These are phyloP conservation scores for Leucophenga maculata DNA, from an alignment of 2,888 invertebrate species.

Conservation along the genomic window DNA sequence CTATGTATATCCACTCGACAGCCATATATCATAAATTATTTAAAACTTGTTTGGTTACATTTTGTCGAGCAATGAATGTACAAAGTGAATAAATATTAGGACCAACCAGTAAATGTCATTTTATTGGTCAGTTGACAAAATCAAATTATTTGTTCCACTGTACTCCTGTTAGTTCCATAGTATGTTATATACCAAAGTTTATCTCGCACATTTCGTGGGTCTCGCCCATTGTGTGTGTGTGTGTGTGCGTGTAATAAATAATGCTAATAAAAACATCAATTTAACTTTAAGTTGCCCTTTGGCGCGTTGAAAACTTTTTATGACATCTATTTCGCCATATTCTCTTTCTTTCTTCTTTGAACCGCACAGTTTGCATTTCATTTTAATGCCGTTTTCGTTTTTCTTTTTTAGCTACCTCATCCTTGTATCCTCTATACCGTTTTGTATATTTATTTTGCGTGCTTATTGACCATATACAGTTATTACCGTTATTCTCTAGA, in stretches of 20 bases:
- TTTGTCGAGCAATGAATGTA: no score
- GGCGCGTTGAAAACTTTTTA: slow-evolving; percentile 15
- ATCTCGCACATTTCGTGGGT: no score
- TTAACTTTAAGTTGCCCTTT: slow-evolving; percentile 16
- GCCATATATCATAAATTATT: no score
- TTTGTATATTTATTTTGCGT: slow-evolving; percentile 7
- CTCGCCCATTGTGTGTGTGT: not conserved
- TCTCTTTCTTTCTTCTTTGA: not conserved
- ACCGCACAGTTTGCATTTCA: not conserved
- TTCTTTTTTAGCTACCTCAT: not conserved
- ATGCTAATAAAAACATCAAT: slow-evolving; percentile 18
- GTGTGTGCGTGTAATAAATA: not conserved
- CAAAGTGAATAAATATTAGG: no score
- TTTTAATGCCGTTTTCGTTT: not conserved
- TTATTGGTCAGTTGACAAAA: no score
- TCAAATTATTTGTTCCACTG: no score
- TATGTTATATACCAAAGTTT: no score
- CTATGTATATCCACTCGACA: no score
- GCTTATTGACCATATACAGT: slow-evolving; percentile 22
- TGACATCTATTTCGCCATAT: slow-evolving; percentile 1
- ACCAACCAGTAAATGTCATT: no score
- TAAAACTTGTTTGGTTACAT: no score
- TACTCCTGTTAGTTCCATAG: no score
- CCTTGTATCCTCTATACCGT: not conserved
- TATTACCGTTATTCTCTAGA: slow-evolving; percentile 18